Percentiles rank a stretch among this genome's conserved stretches.
phyloP scores from a whole-genome alignment of 2,797 vertebrate species.

The Austrolebias charrua region DNA sequence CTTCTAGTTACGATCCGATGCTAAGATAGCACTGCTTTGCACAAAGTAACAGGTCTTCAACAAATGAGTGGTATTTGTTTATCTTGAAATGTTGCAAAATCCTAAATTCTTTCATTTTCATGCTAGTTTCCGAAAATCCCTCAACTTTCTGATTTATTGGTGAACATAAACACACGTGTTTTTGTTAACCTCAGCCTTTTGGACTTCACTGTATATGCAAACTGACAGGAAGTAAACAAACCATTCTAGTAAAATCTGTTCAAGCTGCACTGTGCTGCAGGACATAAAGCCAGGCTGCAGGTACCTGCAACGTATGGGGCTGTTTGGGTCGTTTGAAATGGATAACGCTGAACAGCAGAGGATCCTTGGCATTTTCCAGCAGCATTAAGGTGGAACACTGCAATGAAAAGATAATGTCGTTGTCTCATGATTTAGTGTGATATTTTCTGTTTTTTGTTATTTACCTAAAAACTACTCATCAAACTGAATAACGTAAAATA shows the following conservation, averaged over 20 bases:
- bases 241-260: background rate
- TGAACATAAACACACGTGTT: background rate
- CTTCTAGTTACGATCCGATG: no score
- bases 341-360: conserved; percentile 91
- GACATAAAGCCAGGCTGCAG: conserved; percentile 17
- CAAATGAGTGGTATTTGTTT: no score
- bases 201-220: background rate
- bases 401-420: conserved; percentile 8
- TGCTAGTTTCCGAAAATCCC: background rate
- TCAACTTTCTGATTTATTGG: background rate
- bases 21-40: no score
- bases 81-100: background rate
- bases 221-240: background rate
- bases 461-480: background rate
- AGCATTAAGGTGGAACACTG: conserved; percentile 96
- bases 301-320: conserved; percentile 92
- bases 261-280: background rate
- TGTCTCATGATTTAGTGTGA: background rate
- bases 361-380: conserved; percentile 92
- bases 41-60: no score
- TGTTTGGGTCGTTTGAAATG: conserved; percentile 96
- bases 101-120: background rate
- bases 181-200: background rate
- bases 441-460: background rate
- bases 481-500: background rate